A percentile compares a stretch with the other conserved stretches of the same genome.
Conservation (phyloP, 2,797 vertebrate genomes). For the Coccyzus lansbergi region DNA sequence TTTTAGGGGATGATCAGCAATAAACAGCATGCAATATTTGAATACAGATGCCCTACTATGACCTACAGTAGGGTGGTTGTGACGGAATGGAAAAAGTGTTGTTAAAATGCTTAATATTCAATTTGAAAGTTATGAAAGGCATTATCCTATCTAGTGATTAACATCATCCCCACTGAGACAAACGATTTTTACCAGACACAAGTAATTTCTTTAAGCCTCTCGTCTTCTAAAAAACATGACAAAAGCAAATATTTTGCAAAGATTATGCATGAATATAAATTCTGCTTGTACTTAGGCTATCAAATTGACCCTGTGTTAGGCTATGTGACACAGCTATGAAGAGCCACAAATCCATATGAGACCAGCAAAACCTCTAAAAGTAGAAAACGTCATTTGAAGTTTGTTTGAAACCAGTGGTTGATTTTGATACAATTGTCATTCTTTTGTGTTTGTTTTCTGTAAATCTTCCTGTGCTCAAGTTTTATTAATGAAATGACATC, state of each 20-base stretch:
- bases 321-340: neutral
- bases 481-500: neutral
- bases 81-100: constrained; percentile 5
- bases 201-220: constrained; percentile 19
- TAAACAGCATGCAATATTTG: constrained; percentile 52
- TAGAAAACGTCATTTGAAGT: neutral
- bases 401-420: neutral
- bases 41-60: constrained; percentile 27
- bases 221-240: constrained; percentile 1
- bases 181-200: constrained; percentile 17
- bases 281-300: neutral
- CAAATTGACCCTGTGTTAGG: neutral
- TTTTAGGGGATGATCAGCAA: constrained; percentile 62
- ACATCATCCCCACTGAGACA: constrained; percentile 12
- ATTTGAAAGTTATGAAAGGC: constrained; percentile 56
- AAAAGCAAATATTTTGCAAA: constrained; percentile 21
- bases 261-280: neutral
- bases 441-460: constrained; percentile 14
- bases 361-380: neutral
- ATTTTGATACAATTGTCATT: neutral
- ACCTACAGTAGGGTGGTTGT: constrained; percentile 32
- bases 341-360: neutral
- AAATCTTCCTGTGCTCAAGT: constrained; percentile 8
- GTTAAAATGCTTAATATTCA: constrained; percentile 58
- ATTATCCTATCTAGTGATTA: constrained; percentile 45